Evolutionary conservation across 2,888 invertebrate genomes (phyloP), one percentile per base, ranked within the genome.

Genomic region (Entomobrya proxima): DNA sequence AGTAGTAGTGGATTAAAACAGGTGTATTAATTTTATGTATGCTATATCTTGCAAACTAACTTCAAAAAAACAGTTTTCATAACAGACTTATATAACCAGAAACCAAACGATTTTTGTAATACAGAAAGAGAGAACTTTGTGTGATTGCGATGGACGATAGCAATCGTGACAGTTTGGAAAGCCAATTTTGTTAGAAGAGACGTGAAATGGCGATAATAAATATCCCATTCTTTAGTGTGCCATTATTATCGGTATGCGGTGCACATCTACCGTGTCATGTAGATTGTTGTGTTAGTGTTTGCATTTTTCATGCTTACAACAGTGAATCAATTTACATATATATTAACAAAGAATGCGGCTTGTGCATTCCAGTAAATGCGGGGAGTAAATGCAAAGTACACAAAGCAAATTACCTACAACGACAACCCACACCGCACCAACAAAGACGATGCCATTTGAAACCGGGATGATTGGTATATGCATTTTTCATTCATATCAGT

Each of bases 281-380:
- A n/a, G n/a, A n/a, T n/a, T n/a, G n/a, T n/a, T n/a, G n/a, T n/a
- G n/a, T n/a, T n/a, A n/a, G 11, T 18, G 27, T 32, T 74, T 74
- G 74, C 44, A 74, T 50, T 50, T 74, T 74, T 50, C 74, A 74
- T 74, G 74, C 32, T 74, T 50, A 74, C 74, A 74, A 52, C 50
- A 74, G 74, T 24, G 30, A 74, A 52, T 52, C 52, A 52, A 74
- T 74, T 74, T 74, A 44, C 69, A 69, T 74, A 52, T 52, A 74
- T 52, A 74, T 74, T 74, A 52, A 52, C 52, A 52, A 74, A 74
- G 18, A 74, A 30, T 27, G 30, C 18, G 27, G 44, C 27, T 40
- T 35, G 7, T 32, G 35, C 4, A 35, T 35, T 61, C 35, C 32
- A 18, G 35, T 15, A 35, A 32, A 61, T 35, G 32, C n/a, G n/a